phyloP scores from a whole-genome alignment of 2,888 invertebrate genomes.

The Pharmacophagus antenor region DNA sequence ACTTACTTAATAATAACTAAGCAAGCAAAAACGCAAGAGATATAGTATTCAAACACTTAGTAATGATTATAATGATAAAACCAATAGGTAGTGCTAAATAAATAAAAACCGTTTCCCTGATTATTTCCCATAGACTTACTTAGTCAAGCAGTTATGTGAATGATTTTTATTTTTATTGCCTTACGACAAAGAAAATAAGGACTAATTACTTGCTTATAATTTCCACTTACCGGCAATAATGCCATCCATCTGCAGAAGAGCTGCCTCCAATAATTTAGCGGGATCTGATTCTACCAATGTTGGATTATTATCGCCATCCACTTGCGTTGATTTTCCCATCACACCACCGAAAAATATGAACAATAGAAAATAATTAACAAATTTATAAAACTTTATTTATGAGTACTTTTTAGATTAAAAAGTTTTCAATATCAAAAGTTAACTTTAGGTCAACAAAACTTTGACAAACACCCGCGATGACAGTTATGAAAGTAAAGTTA shows the following conservation, averaged over 20 bases:
- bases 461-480: slow-evolving; percentile 39
- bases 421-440: slow-evolving; percentile 44
- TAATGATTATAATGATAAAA: too few species aligned
- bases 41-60: too few species aligned
- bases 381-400: background rate
- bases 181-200: background rate
- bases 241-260: slow-evolving; percentile 93
- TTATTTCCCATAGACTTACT: too few species aligned
- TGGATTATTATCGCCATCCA: slow-evolving; percentile 76
- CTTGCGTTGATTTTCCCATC: slow-evolving; percentile 72
- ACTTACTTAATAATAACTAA: too few species aligned
- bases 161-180: slow-evolving; percentile 3
- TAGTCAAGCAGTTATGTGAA: slow-evolving; percentile 43
- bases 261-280: slow-evolving; percentile 91
- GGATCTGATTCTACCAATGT: slow-evolving; percentile 88
- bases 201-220: slow-evolving; percentile 12
- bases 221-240: slow-evolving; percentile 87
- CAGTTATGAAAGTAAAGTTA: slow-evolving; percentile 27
- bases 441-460: slow-evolving; percentile 67
- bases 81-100: too few species aligned
- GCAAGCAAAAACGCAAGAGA: too few species aligned
- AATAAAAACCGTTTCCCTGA: too few species aligned
- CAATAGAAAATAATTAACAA: background rate
- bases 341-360: slow-evolving; percentile 42
- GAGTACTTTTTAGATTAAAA: background rate